phyloP scores from a whole-genome alignment of 2,113 vertebrate species.

The Malurus melanocephalus region DNA sequence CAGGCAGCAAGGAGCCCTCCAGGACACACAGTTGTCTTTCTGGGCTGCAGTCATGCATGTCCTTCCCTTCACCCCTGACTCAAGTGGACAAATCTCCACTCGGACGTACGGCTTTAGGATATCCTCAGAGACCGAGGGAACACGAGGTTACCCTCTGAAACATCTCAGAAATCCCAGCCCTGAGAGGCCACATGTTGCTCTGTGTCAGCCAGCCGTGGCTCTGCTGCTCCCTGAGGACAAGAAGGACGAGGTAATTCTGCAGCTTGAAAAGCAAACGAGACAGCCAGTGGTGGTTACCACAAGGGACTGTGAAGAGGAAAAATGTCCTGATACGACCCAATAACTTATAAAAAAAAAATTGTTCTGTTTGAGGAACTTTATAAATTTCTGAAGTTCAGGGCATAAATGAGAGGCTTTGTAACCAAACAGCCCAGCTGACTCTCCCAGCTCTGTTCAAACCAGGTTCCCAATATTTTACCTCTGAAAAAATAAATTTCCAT shows the following conservation, averaged over 20 bases:
- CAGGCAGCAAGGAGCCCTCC: background rate
- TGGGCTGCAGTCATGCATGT: background rate
- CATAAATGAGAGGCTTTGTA: background rate
- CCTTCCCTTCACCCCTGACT: background rate
- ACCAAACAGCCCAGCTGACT: background rate
- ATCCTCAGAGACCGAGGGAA: background rate
- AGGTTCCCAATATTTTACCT: background rate
- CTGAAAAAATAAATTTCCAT: background rate
- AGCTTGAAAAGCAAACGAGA: background rate
- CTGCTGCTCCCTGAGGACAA: background rate
- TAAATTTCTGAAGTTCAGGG: background rate
- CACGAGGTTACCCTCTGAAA: background rate
- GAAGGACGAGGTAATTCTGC: background rate
- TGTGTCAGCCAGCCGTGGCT: fast-evolving
- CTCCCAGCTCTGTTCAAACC: background rate
- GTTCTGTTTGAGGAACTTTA: background rate
- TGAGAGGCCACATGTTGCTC: background rate
- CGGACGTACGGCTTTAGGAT: background rate
- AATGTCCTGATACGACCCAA: background rate
- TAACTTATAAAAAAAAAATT: background rate
- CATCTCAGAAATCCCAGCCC: background rate
- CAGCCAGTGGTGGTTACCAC: background rate
- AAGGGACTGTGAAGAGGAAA: background rate
- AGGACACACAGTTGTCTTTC: background rate
- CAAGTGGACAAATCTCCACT: background rate